Base-by-base conservation (phyloP, 2,113 vertebrate species). In the Indri indri region DNA sequence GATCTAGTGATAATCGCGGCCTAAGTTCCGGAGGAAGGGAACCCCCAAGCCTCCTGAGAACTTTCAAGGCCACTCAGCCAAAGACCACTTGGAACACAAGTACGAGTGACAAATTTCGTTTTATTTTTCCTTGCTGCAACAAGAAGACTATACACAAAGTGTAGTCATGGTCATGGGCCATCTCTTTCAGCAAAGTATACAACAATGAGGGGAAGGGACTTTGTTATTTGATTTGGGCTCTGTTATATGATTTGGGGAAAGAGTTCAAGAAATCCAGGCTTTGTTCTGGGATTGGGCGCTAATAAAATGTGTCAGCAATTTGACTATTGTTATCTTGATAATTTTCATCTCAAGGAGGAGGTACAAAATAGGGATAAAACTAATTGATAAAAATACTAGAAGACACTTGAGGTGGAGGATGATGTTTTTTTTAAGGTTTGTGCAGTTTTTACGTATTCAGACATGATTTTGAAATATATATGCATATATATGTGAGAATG, bases 181-280 rank as follows among this genome's bases (percentile, higher is more conserved):
- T 68, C 23, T 71, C 40, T 50, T 17, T 40, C 23, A 47, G 18
- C 32, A 12, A 10, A 73, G 9, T 25, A 34, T 10, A 12, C 8
- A 52, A 1, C 0, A 4, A 2, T 42, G 7, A 13, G 5, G 32
- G 6, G 13, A 73, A 61, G 52, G 20, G 13, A 8, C 8, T 34
- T 32, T 70, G 30, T 16, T 40, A 32, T 14, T 22, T 50, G 40
- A 40, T 63, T 23, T 34, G 68, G 23, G 5, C 22, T 37, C 10
- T 52, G 20, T 27, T 50, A 42, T 65, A 32, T 40, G 32, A 57
- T 45, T 70, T 84, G 23, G 14, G 40, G 63, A 14, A 32, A 34
- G 5, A 47, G 1, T 30, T 47, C 6, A 83, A 17, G 50, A 82
- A 37, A 37, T 61, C 6, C 47, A 45, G 12, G 13, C 0, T 61